Conservation (phyloP, 2,113 vertebrate genomes). For the Irena cyanogastra region DNA sequence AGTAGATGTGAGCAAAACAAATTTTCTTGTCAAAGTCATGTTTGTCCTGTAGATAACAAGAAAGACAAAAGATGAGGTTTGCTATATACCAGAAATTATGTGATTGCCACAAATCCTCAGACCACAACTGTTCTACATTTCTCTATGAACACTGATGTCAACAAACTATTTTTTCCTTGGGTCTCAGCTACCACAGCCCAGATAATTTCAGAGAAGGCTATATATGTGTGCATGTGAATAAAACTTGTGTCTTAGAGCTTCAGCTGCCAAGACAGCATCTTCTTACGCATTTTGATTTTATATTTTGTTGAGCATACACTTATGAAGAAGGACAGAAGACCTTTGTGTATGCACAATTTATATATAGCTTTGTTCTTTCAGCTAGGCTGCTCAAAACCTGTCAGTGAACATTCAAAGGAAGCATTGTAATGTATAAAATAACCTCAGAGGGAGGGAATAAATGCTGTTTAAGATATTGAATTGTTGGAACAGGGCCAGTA, state of each 20-base stretch:
- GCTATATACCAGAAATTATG: neutral
- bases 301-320: neutral
- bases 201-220: neutral
- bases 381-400: neutral
- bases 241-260: neutral
- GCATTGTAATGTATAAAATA: slow-evolving; percentile 18
- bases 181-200: neutral
- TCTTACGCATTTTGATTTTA: neutral
- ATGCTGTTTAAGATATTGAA: slow-evolving; percentile 57
- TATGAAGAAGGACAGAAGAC: neutral
- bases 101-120: neutral
- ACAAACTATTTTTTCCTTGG: neutral
- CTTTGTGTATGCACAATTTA: neutral
- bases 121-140: neutral
- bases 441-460: slow-evolving; percentile 20
- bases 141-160: neutral
- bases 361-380: slow-evolving; percentile 40
- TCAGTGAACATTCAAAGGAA: slow-evolving; percentile 7
- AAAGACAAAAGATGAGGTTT: neutral
- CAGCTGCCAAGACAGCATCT: neutral
- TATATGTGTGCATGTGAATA: neutral
- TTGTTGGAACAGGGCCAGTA: slow-evolving; percentile 33
- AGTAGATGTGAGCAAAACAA: neutral
- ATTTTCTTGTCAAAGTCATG: neutral
- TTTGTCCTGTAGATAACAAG: neutral